Percentiles rank a stretch among this genome's conserved stretches.
phyloP scores from a whole-genome alignment of 2,797 vertebrate genomes.

The Urosaurus nigricauda region DNA sequence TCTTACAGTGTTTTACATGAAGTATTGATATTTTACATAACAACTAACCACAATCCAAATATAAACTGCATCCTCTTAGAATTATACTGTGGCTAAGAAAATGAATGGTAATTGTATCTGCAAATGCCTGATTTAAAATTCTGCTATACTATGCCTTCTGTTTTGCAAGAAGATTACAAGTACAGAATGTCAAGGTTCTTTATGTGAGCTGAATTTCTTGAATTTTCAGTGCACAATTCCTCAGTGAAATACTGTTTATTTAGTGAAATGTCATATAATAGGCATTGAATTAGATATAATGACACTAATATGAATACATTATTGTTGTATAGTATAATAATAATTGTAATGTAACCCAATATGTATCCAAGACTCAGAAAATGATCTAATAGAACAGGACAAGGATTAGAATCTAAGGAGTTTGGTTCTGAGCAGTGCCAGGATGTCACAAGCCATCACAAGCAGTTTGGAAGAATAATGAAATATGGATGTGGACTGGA shows the following conservation, averaged over 20 bases:
- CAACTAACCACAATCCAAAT: neutral
- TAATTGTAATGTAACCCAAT: neutral
- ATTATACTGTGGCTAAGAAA: neutral
- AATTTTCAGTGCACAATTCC: neutral
- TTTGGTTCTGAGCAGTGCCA: neutral
- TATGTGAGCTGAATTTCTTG: slow-evolving; percentile 11
- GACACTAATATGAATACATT: neutral
- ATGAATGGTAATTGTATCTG: neutral
- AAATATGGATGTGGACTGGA: neutral
- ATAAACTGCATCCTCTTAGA: neutral
- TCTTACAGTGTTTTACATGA: neutral
- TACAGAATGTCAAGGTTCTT: neutral
- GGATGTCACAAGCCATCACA: neutral
- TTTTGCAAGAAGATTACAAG: neutral
- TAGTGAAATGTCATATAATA: neutral
- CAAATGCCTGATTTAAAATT: neutral
- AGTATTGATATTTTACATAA: slow-evolving; percentile 11
- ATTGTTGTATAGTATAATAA: neutral
- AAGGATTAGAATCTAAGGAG: neutral
- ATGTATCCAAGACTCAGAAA: neutral
- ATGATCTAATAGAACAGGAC: neutral
- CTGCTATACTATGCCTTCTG: neutral
- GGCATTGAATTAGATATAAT: neutral
- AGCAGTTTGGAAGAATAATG: neutral
- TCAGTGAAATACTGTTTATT: neutral